phyloP scores from a whole-genome alignment of 2,888 invertebrate genomes.

The Rhagophthalmus giganteus region DNA sequence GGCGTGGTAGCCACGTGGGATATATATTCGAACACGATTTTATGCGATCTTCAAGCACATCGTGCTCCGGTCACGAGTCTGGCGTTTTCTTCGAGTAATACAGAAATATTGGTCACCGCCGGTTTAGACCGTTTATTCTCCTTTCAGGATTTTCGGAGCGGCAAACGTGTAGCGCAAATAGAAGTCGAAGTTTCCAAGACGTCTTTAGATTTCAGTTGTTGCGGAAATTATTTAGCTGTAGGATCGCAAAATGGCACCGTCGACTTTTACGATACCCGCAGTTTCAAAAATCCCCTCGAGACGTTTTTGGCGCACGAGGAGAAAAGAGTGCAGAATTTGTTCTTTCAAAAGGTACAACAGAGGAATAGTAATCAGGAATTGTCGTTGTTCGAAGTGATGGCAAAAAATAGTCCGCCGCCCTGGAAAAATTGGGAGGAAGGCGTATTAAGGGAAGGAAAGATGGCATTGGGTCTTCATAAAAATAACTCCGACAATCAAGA shows the following conservation, averaged over 20 bases:
- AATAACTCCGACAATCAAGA: no score
- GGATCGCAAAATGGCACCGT: constrained; percentile 61
- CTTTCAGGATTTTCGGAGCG: constrained; percentile 60
- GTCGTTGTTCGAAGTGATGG: no score
- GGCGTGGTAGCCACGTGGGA: constrained; percentile 53
- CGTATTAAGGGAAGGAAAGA: no score
- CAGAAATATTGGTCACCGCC: constrained; percentile 60
- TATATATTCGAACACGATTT: constrained; percentile 44
- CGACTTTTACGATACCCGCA: constrained; percentile 62
- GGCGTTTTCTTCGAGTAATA: constrained; percentile 60
- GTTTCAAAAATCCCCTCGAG: constrained; percentile 56
- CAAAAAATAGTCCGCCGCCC: no score
- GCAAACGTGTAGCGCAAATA: constrained; percentile 46
- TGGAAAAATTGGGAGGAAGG: no score
- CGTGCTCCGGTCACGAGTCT: constrained; percentile 63
- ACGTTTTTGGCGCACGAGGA: constrained; percentile 59
- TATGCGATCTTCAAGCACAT: constrained; percentile 53
- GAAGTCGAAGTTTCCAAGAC: constrained; percentile 45
- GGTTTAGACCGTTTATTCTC: constrained; percentile 62
- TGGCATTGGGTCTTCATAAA: no score
- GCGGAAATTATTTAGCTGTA: constrained; percentile 58
- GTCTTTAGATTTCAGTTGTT: constrained; percentile 47
- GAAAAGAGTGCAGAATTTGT: constrained; percentile 55
- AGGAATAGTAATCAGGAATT: not conserved
- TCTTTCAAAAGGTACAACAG: constrained; percentile 51